Evolutionary conservation across 2,888 invertebrate species (phyloP).

Genomic region (Chrysolina americana): DNA sequence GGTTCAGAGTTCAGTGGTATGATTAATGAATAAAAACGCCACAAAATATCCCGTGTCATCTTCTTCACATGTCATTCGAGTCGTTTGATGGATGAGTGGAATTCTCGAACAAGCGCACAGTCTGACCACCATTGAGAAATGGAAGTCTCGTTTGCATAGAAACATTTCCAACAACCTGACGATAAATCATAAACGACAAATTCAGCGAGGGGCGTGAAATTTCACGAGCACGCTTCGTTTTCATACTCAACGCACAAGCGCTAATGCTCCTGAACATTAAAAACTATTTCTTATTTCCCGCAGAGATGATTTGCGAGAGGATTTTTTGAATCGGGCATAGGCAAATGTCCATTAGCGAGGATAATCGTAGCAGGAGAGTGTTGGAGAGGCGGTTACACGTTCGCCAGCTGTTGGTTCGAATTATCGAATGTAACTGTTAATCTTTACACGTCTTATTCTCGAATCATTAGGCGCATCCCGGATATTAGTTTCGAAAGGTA

Average conservation of each 20-base stretch:
- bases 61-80: no score
- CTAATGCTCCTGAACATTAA: constrained; percentile 25
- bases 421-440: constrained; percentile 54
- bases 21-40: no score
- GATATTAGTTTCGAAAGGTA: constrained; percentile 10
- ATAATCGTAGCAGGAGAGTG: constrained; percentile 11
- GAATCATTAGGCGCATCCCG: constrained; percentile 33
- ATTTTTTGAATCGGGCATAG: constrained; percentile 8
- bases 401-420: constrained; percentile 50
- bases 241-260: neutral
- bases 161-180: neutral
- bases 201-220: constrained; percentile 33
- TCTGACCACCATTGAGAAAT: neutral
- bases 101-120: neutral
- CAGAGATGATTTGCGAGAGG: neutral
- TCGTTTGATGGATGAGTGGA: neutral
- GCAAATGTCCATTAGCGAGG: constrained; percentile 16
- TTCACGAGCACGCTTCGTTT: constrained; percentile 30
- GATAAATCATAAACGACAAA: constrained; percentile 39
- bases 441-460: constrained; percentile 45
- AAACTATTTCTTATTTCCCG: constrained; percentile 5
- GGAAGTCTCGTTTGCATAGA: neutral
- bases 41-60: no score
- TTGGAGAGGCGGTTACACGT: constrained; percentile 28
- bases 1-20: no score